Base-by-base conservation (phyloP, 2,113 vertebrate species). In the Brachyistius frenatus region DNA sequence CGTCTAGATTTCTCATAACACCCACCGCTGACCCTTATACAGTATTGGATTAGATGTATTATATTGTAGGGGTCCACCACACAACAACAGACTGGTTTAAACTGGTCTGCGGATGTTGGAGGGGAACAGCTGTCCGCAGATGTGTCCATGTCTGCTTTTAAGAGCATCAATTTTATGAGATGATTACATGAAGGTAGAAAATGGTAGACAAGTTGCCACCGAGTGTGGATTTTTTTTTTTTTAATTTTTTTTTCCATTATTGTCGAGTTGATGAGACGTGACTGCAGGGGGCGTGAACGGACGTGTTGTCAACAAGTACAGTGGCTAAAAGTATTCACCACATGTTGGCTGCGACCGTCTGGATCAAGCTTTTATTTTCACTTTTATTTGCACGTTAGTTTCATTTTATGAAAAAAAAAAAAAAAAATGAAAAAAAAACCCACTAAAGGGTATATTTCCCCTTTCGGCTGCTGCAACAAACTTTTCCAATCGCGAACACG, bases 201-300 rank as follows among this genome's bases (percentile, higher is more conserved):
- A 78, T 54, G 44, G 62, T 70, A 80, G 73, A 83, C 73, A 83
- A 31, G 46, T 61, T 58, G 6, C 16, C 52, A 13, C 63, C 44
- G n/a, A 60, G 36, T 56, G 7, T 73, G 35, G 62, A 71, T 23
- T 23, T 1, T 23, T 23, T 74, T 87, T 87, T 86, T 78, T n/a
- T n/a, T n/a, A n/a, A n/a, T 23, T 1, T 23, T 23, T 74, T 87
- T 87, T 86, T 78, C 73, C 78, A 57, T 56, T 44, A 50, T 64
- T 46, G 57, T 68, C 14, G 37, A 49, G 37, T 8, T 37, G n/a
- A 39, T 54, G 61, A 49, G 11, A 31, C 16, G n/a, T 62, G 73
- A 65, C 73, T 70, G 80, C 47, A 80, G 84, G 37, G 74, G 81
- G 83, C 80, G 83, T 81, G 39, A 36, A 63, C 14, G 62, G 71